These are phyloP conservation scores for Drosophila gunungcola DNA, from an alignment of 1,140 invertebrate species.

Conservation along the genomic window DNA sequence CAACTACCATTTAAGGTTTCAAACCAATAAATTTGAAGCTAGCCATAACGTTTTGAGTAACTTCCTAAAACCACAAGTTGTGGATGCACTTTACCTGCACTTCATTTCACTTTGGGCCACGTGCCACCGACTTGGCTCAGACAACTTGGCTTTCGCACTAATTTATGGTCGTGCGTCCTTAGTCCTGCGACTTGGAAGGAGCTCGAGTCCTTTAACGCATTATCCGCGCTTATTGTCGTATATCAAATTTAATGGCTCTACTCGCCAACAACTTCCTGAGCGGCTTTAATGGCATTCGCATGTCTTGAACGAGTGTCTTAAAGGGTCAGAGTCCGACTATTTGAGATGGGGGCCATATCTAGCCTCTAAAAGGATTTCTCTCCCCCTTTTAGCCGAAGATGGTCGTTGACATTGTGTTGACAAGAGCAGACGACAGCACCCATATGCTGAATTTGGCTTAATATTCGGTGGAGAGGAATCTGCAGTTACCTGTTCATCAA, in stretches of 20 bases:
- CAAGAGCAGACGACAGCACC: slow-evolving; percentile 16
- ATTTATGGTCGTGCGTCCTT: slow-evolving; percentile 36
- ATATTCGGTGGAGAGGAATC: slow-evolving; percentile 1
- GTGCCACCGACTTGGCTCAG: slow-evolving; percentile 12
- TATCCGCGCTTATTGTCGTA: slow-evolving; percentile 79
- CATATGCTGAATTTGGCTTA: slow-evolving; percentile 20
- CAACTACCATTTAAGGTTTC: too few relatives aligned
- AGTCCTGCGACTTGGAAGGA: slow-evolving; percentile 14
- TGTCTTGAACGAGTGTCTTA: slow-evolving; percentile 31
- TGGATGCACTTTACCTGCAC: slow-evolving; percentile 46
- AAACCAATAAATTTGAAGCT: not conserved
- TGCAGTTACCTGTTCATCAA: slow-evolving; percentile 46
- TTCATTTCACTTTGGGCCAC: slow-evolving; percentile 15
- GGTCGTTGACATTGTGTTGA: slow-evolving; percentile 18
- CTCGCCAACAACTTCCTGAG: slow-evolving; percentile 63
- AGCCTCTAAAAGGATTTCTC: not conserved
- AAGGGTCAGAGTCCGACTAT: slow-evolving; percentile 25
- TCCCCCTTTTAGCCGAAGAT: not conserved
- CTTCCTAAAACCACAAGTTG: not conserved
- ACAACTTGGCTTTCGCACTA: slow-evolving; percentile 32
- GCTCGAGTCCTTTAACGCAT: slow-evolving; percentile 45
- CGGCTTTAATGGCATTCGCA: slow-evolving; percentile 56
- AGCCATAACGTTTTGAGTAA: not conserved
- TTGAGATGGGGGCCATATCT: not conserved
- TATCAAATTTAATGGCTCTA: slow-evolving; percentile 74